Evolutionary conservation across 1,140 invertebrate genomes (phyloP).

Genomic region (Drosophila kepulauana): DNA sequence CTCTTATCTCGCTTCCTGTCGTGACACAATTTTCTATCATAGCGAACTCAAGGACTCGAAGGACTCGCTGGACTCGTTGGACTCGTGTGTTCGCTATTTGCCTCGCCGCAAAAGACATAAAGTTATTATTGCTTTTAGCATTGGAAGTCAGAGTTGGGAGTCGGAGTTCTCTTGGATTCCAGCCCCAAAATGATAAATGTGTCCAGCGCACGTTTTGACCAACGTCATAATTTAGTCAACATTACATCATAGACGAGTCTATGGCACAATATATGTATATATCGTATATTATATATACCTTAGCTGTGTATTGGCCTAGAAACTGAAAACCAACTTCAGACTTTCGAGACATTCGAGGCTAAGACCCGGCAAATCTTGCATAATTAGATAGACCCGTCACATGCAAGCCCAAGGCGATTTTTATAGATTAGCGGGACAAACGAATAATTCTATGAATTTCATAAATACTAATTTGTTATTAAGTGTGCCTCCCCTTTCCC

Average conservation of each 20-base stretch:
- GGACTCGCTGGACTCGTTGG: constrained; percentile 1
- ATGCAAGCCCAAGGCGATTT: constrained; percentile 61
- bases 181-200: constrained; percentile 73
- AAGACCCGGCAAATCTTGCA: constrained; percentile 69
- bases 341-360: neutral
- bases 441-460: constrained; percentile 74
- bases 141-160: constrained; percentile 7
- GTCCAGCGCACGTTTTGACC: constrained; percentile 66
- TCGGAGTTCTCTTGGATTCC: constrained; percentile 8
- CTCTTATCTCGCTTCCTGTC: constrained; percentile 85
- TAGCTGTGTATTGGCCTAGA: constrained; percentile 51
- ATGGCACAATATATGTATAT: neutral
- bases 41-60: constrained; percentile 57
- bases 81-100: constrained; percentile 30
- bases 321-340: constrained; percentile 51
- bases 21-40: constrained; percentile 85
- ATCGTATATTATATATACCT: constrained; percentile 13
- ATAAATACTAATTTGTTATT: constrained; percentile 80
- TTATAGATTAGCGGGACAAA: constrained; percentile 62
- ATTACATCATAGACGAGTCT: constrained; percentile 53
- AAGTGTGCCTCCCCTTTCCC: constrained; percentile 11
- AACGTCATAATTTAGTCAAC: constrained; percentile 69
- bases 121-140: constrained; percentile 76
- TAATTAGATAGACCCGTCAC: constrained; percentile 74
- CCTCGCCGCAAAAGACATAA: constrained; percentile 70